These are phyloP conservation scores for Ophraella communa DNA, from an alignment of 2,888 invertebrate genomes.

Conservation along the genomic window DNA sequence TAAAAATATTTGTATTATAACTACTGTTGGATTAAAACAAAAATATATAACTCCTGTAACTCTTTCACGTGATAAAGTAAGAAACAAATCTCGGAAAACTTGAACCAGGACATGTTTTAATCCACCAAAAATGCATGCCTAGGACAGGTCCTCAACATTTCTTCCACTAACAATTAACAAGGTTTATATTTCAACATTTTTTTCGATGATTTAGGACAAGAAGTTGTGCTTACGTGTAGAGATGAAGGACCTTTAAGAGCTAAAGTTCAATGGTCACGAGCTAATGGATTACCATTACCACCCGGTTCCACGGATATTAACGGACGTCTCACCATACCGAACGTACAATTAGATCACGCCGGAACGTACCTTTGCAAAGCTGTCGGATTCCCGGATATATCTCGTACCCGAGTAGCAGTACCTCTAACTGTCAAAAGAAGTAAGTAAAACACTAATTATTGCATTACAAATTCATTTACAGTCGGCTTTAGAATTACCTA, in stretches of 20 bases:
- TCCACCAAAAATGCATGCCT: background rate
- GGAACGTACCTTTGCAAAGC: slow-evolving; percentile 89
- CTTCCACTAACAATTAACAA: background rate
- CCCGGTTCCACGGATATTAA: slow-evolving; percentile 74
- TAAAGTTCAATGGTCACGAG: slow-evolving; percentile 77
- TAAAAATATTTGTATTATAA: no score
- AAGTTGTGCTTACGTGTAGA: slow-evolving; percentile 92
- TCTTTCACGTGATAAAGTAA: no score
- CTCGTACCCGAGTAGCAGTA: slow-evolving; percentile 73
- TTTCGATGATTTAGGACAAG: slow-evolving; percentile 70
- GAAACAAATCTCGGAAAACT: no score
- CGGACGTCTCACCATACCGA: slow-evolving; percentile 86
- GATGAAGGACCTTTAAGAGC: slow-evolving; percentile 85
- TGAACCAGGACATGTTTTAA: no score
- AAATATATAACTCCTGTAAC: no score
- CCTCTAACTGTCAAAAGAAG: slow-evolving; percentile 77
- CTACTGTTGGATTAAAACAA: no score
- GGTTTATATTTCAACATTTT: background rate
- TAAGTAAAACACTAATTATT: slow-evolving; percentile 63
- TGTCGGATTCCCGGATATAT: slow-evolving; percentile 67
- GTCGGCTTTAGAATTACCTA: no score
- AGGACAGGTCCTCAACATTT: background rate
- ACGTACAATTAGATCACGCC: slow-evolving; percentile 75
- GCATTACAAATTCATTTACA: background rate
- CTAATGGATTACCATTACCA: slow-evolving; percentile 75